These are phyloP conservation scores for Danio albolineatus DNA, from an alignment of 2,797 vertebrate species.

Conservation along the genomic window DNA sequence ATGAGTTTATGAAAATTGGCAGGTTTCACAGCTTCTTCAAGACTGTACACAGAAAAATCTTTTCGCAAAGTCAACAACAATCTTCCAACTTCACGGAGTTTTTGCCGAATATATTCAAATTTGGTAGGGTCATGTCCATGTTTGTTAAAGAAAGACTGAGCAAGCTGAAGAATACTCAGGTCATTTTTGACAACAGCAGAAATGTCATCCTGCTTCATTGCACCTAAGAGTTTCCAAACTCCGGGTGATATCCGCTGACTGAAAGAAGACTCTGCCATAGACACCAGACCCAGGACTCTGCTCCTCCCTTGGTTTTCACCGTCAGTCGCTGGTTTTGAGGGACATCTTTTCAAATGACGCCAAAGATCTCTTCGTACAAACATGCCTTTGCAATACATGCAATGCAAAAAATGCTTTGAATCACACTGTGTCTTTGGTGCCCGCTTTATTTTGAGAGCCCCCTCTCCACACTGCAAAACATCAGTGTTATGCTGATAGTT, in stretches of 20 bases:
- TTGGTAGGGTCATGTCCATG: constrained; percentile 57
- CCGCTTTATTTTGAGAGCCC: neutral
- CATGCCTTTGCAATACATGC: constrained; percentile 51
- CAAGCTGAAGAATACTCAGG: constrained; percentile 53
- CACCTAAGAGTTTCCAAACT: constrained; percentile 45
- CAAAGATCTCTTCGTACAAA: constrained; percentile 47
- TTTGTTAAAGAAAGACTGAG: constrained; percentile 57
- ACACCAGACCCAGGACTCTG: constrained; percentile 42
- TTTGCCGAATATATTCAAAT: constrained; percentile 55
- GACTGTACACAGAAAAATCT: constrained; percentile 45
- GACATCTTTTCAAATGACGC: constrained; percentile 39
- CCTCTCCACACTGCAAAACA: neutral
- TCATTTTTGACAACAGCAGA: constrained; percentile 55
- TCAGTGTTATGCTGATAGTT: constrained; percentile 9
- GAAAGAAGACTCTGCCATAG: constrained; percentile 22
- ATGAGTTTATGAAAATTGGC: constrained; percentile 56
- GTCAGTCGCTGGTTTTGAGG: constrained; percentile 41
- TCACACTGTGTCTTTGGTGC: neutral
- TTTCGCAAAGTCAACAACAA: constrained; percentile 45
- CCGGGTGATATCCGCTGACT: constrained; percentile 38
- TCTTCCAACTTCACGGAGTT: constrained; percentile 51
- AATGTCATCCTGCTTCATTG: constrained; percentile 64
- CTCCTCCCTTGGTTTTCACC: constrained; percentile 27
- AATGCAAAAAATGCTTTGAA: constrained; percentile 33
- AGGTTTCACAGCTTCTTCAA: constrained; percentile 57